These are phyloP conservation scores for Neoaliturus tenellus DNA, from an alignment of 2,888 invertebrate genomes.

Conservation along the genomic window DNA sequence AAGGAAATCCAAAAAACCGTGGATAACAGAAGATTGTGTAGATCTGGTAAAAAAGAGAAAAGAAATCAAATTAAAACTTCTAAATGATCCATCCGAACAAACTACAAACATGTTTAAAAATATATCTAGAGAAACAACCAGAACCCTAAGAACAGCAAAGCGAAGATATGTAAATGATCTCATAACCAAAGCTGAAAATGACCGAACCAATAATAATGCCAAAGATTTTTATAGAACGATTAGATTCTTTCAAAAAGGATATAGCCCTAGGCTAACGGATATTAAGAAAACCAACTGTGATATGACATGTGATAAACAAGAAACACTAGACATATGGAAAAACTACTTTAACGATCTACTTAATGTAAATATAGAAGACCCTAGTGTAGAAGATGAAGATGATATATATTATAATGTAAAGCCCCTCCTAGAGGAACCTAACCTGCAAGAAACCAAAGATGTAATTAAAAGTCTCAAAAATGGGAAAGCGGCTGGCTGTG, in stretches of 20 bases:
- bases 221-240: constrained; percentile 27
- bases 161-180: constrained; percentile 3
- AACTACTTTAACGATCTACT: constrained; percentile 5
- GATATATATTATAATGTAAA: not conserved
- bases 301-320: constrained; percentile 87
- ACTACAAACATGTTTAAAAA: not conserved
- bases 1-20: not conserved
- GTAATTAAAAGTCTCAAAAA: constrained; percentile 36
- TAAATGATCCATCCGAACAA: not conserved
- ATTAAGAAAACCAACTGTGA: constrained; percentile 71
- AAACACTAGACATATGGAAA: constrained; percentile 66
- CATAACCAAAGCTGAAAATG: not conserved
- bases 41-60: not conserved
- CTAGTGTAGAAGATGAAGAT: not conserved
- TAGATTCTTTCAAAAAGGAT: constrained; percentile 27
- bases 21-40: constrained; percentile 2
- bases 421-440: constrained; percentile 9
- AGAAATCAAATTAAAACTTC: not conserved
- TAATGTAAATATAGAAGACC: constrained; percentile 10
- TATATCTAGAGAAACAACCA: not conserved
- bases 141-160: not conserved
- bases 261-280: not conserved
- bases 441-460: not conserved
- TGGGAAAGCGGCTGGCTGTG: constrained; percentile 24
- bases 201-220: not conserved